phyloP scores from a whole-genome alignment of 2,113 vertebrate species.

The Oryzias woworae region DNA sequence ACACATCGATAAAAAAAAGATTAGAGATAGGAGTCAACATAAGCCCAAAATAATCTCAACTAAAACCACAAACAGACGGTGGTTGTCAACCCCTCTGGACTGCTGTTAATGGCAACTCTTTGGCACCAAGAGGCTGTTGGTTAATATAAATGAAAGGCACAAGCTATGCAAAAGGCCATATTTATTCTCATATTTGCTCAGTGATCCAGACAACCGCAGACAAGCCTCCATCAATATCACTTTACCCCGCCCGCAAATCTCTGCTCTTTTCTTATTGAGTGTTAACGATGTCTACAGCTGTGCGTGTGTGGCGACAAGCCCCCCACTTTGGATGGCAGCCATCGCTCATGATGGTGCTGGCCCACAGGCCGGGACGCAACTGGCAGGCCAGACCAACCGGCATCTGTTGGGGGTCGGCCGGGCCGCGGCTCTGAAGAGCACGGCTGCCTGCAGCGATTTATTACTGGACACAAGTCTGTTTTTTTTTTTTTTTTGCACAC shows the following conservation, averaged over 20 bases:
- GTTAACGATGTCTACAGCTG: constrained; percentile 73
- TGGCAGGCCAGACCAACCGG: constrained; percentile 58
- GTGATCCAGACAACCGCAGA: constrained; percentile 62
- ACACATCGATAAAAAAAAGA: constrained; percentile 33
- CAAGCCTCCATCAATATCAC: constrained; percentile 76
- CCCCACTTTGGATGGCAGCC: constrained; percentile 52
- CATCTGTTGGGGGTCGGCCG: constrained; percentile 67
- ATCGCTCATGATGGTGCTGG: constrained; percentile 67
- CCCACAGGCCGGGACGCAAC: constrained; percentile 47
- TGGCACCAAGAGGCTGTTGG: constrained; percentile 36
- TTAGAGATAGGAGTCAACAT: constrained; percentile 46
- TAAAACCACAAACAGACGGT: constrained; percentile 60
- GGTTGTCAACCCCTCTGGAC: constrained; percentile 51
- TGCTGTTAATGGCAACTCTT: constrained; percentile 47
- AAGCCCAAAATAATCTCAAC: constrained; percentile 21
- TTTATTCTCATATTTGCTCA: constrained; percentile 74
- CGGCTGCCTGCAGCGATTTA: constrained; percentile 69
- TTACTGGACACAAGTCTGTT: constrained; percentile 63
- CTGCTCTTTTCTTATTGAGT: constrained; percentile 60
- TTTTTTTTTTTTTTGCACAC: constrained; percentile 21
- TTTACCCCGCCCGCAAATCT: constrained; percentile 55
- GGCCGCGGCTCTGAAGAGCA: constrained; percentile 50
- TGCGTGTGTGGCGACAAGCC: constrained; percentile 49
- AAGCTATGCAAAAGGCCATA: constrained; percentile 65
- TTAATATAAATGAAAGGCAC: constrained; percentile 69